Evolutionary conservation across 2,797 vertebrate species (phyloP).

Genomic region (Aulostomus chinensis): DNA sequence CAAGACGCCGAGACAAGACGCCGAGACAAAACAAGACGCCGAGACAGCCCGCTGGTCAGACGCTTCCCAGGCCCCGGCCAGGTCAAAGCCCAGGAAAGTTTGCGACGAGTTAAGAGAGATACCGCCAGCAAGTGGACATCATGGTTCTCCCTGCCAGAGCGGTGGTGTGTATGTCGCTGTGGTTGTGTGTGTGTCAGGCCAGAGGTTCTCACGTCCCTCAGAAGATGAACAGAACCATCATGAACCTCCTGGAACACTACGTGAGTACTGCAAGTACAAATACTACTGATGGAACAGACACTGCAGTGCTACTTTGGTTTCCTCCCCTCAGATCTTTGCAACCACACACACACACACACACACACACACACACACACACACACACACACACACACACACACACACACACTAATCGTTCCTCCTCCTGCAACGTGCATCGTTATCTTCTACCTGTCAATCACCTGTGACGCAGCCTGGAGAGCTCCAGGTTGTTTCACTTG

Average conservation of each 20-base stretch:
- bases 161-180: constrained; percentile 30
- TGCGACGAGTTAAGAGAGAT: too few species aligned
- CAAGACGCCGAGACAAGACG: too few species aligned
- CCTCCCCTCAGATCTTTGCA: not conserved
- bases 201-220: not conserved
- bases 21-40: too few species aligned
- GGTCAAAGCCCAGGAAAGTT: too few species aligned
- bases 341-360: too few species aligned
- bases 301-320: not conserved
- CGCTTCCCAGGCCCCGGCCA: too few species aligned
- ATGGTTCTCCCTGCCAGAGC: constrained; percentile 22
- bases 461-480: too few species aligned
- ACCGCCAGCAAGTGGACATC: too few species aligned
- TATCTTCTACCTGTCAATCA: too few species aligned
- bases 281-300: not conserved
- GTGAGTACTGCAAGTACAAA: constrained; percentile 47
- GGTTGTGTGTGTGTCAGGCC: constrained; percentile 33
- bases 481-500: not conserved
- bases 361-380: too few species aligned
- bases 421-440: too few species aligned
- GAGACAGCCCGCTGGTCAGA: too few species aligned
- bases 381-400: not conserved
- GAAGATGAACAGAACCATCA: constrained; percentile 59
- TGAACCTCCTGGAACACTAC: constrained; percentile 52
- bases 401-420: not conserved